Conservation (phyloP, 2,888 invertebrate genomes). For the Gastracanthus pulcherrimus region DNA sequence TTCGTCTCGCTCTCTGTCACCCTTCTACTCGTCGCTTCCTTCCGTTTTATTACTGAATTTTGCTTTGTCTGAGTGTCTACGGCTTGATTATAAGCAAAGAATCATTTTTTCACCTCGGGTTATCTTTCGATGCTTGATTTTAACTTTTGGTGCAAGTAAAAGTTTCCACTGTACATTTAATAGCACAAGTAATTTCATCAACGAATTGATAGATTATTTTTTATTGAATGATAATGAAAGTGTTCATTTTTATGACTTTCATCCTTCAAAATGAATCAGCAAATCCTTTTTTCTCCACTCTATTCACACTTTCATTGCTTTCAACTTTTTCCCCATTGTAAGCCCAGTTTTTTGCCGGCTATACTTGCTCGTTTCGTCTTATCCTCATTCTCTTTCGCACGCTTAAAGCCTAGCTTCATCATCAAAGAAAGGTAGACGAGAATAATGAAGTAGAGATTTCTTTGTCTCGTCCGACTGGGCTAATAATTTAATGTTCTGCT, state of each 20-base stretch:
- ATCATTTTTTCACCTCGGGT: no score
- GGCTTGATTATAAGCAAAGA: no score
- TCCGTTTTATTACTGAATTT: conserved; percentile 35
- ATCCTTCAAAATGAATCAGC: conserved; percentile 45
- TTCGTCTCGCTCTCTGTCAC: background rate
- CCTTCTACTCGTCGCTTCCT: background rate
- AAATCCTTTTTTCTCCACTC: conserved; percentile 37
- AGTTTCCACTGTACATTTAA: no score
- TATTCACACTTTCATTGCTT: conserved; percentile 41
- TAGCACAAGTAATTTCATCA: background rate
- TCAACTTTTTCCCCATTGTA: conserved; percentile 41
- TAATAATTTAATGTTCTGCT: conserved; percentile 64
- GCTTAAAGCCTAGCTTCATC: conserved; percentile 47
- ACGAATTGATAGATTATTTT: background rate
- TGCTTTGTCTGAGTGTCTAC: background rate
- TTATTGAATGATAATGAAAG: background rate
- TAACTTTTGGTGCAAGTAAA: no score
- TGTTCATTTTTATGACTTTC: conserved; percentile 12
- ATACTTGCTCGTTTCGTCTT: conserved; percentile 31
- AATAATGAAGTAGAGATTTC: conserved; percentile 56
- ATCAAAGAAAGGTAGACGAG: conserved; percentile 50
- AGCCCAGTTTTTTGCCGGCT: conserved; percentile 38
- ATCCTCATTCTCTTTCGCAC: conserved; percentile 51
- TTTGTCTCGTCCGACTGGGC: conserved; percentile 60
- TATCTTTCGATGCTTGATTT: no score